Evolutionary conservation across 1,140 invertebrate genomes (phyloP), one percentile per base, ranked within the genome.

Genomic region (Apolygus lucorum): DNA sequence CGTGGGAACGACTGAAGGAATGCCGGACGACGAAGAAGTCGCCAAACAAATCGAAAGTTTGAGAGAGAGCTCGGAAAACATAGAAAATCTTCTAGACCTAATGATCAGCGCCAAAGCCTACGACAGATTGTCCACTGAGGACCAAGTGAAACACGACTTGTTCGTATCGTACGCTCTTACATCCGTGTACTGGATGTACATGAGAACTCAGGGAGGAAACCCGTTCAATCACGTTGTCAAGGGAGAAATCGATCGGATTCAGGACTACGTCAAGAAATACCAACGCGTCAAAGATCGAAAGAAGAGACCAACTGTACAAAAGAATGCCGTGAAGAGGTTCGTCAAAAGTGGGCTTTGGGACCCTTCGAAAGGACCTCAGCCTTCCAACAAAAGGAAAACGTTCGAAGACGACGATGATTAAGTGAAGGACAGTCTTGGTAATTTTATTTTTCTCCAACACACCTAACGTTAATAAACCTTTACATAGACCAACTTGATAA

Each of bases 101-200:
- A 28, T 66, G 27, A 66, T 66, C 27, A 34, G 26, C 1, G 27
- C 64, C 13, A 75, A 79, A 42, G 76, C 81, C 28, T 81, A 82
- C 59, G 78, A 81, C 24, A 79, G 82, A 69, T 73, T 86, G 63
- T 75, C 77, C 4, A 69, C 79, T n/a, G 81, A 82, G 72, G 82
- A 84, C 34, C 81, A 82, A 76, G 81, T 85, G 24, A 83, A 86
- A 76, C 80, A 82, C 28, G 84, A 87, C 77, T 76, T 86, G 66
- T 85, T 85, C 72, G 74, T 84, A 13, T 78, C 79, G 0, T 86
- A 83, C 72, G 77, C 81, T 1, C 74, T 86, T 22, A 86, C 85
- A 76, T 83, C 84, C 0, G 74, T 86, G 17, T 82, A 82, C 73
- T 87, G 84, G 84, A 79, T 86, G 66, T 80, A 85, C 73, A 72